phyloP scores from a whole-genome alignment of 1,140 invertebrate genomes.

The Homarus americanus region DNA sequence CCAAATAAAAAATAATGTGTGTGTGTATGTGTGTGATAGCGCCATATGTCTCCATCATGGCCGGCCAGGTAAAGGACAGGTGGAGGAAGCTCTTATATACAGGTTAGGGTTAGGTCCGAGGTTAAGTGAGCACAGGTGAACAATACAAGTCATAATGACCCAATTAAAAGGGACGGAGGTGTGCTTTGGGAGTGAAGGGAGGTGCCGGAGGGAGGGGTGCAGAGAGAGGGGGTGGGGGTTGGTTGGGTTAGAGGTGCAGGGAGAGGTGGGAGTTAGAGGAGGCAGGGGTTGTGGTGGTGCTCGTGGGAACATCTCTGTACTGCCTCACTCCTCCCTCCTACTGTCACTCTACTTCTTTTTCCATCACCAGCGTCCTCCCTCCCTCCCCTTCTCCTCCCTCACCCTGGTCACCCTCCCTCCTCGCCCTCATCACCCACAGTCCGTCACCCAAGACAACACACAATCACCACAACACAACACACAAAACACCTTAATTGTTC shows the following conservation, averaged over 20 bases:
- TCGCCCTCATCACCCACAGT: background rate
- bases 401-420: background rate
- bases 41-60: no score
- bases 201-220: no score
- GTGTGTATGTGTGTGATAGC: no score
- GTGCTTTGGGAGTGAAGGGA: background rate
- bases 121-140: no score
- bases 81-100: no score
- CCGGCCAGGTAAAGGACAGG: no score
- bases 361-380: background rate
- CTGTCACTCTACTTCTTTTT: conserved; percentile 14
- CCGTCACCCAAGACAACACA: background rate
- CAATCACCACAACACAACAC: background rate
- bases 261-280: background rate
- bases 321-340: background rate
- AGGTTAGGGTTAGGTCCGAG: no score
- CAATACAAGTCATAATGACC: no score
- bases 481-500: background rate
- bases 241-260: background rate
- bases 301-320: background rate
- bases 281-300: background rate
- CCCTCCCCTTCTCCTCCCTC: background rate
- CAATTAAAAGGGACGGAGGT: background rate
- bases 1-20: no score
- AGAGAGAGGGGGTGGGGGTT: background rate